Evolutionary conservation across 2,888 invertebrate genomes (phyloP).

Genomic region (Aphrophora alni): DNA sequence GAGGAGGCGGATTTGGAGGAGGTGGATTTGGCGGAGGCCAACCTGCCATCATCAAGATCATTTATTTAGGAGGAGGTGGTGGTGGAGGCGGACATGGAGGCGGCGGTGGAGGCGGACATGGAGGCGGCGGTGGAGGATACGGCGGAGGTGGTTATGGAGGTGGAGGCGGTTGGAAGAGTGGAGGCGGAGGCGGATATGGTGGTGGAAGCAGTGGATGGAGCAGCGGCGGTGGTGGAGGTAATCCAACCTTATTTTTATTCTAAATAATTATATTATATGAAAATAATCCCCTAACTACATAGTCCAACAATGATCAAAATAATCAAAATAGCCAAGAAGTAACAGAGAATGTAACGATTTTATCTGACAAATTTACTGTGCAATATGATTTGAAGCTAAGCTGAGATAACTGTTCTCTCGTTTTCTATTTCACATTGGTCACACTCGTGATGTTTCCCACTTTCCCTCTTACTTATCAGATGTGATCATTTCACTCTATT

Average conservation of each 20-base stretch:
- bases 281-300: too few relatives aligned
- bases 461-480: not conserved
- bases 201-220: conserved; percentile 18
- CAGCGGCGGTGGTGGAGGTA: conserved; percentile 11
- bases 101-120: not conserved
- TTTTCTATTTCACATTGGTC: not conserved
- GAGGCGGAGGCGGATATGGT: conserved; percentile 12
- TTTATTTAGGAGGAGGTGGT: conserved; percentile 3
- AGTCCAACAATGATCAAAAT: too few relatives aligned
- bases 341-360: too few relatives aligned
- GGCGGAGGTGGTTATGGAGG: conserved; percentile 30
- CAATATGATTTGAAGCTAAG: too few relatives aligned
- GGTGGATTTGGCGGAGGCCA: not conserved
- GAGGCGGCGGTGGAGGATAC: not conserved
- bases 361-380: too few relatives aligned
- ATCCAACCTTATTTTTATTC: too few relatives aligned
- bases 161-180: conserved; percentile 18
- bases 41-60: not conserved
- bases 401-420: not conserved
- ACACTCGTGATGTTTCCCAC: not conserved
- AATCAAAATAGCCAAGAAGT: too few relatives aligned
- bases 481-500: not conserved
- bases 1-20: conserved; percentile 6
- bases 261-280: too few relatives aligned
- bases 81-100: not conserved